These are phyloP conservation scores for Poeciliopsis gracilis DNA, from an alignment of 2,797 vertebrate genomes.

Conservation along the genomic window DNA sequence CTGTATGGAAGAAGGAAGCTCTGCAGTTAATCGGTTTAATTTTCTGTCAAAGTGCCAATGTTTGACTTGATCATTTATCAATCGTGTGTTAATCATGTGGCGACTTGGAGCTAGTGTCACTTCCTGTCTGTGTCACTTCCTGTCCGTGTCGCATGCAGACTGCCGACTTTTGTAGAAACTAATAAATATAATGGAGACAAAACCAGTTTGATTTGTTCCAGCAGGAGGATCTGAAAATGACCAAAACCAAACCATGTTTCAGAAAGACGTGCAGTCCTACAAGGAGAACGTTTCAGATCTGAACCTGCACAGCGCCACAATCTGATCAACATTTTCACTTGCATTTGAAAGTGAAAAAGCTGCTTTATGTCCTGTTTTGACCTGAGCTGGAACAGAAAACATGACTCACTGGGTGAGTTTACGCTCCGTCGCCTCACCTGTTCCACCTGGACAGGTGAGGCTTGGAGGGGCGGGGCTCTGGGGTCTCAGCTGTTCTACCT, in stretches of 20 bases:
- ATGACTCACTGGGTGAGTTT: not conserved
- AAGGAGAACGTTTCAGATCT: not conserved
- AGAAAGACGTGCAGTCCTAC: too few relatives aligned
- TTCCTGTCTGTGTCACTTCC: slow-evolving; percentile 31
- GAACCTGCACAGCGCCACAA: not conserved
- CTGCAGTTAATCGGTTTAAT: not conserved
- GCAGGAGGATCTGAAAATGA: too few relatives aligned
- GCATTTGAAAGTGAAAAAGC: not conserved
- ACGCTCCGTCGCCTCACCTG: not conserved
- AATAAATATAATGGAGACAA: slow-evolving; percentile 23
- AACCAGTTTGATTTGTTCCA: not conserved
- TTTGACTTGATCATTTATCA: not conserved
- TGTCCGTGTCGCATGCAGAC: slow-evolving; percentile 22
- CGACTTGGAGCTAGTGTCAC: slow-evolving; percentile 11
- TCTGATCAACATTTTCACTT: not conserved
- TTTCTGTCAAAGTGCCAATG: not conserved
- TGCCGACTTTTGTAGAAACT: slow-evolving; percentile 12
- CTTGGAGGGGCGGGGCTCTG: not conserved
- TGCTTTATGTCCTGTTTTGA: not conserved
- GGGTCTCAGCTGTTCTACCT: slow-evolving; percentile 48
- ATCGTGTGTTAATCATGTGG: slow-evolving; percentile 12
- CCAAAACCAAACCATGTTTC: too few relatives aligned
- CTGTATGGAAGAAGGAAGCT: not conserved
- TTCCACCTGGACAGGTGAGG: slow-evolving; percentile 29
- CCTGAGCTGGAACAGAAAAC: not conserved